Evolutionary conservation across 2,113 vertebrate genomes (phyloP).

Genomic region (Alethe diademata): DNA sequence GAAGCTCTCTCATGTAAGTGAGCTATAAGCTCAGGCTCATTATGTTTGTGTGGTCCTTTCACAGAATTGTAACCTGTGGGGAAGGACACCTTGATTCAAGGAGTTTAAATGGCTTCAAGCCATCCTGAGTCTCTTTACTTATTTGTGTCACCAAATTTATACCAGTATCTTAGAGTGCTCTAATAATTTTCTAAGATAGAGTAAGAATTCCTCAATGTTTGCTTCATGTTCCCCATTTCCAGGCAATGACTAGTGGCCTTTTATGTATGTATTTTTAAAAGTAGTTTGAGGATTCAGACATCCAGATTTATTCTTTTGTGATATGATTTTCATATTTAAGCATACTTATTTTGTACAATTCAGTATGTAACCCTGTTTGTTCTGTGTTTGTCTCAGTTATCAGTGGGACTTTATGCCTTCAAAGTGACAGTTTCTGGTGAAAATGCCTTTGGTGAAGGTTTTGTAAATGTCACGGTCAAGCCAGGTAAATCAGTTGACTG

Average conservation of each 20-base stretch:
- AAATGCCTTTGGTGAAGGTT: conserved; percentile 76
- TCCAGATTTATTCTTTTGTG: not conserved
- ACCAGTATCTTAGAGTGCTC: not conserved
- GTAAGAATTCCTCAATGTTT: not conserved
- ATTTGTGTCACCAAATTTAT: not conserved
- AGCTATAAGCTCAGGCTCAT: not conserved
- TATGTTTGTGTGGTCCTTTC: not conserved
- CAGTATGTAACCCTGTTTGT: not conserved
- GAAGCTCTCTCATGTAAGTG: conserved; percentile 75
- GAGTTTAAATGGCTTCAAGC: not conserved
- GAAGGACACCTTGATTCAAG: not conserved
- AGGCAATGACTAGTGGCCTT: not conserved
- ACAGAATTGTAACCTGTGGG: not conserved
- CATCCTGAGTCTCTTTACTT: not conserved
- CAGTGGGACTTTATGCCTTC: conserved; percentile 74
- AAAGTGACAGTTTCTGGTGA: conserved; percentile 76
- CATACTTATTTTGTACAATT: not conserved
- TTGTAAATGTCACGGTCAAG: conserved; percentile 78
- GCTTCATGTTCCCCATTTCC: not conserved
- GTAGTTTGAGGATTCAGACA: not conserved
- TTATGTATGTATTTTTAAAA: not conserved
- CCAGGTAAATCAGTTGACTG: conserved; percentile 69
- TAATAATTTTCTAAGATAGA: not conserved
- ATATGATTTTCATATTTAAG: not conserved
- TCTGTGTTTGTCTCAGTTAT: conserved; percentile 68